phyloP scores from a whole-genome alignment of 2,113 vertebrate species.

The Epinephelus moara region DNA sequence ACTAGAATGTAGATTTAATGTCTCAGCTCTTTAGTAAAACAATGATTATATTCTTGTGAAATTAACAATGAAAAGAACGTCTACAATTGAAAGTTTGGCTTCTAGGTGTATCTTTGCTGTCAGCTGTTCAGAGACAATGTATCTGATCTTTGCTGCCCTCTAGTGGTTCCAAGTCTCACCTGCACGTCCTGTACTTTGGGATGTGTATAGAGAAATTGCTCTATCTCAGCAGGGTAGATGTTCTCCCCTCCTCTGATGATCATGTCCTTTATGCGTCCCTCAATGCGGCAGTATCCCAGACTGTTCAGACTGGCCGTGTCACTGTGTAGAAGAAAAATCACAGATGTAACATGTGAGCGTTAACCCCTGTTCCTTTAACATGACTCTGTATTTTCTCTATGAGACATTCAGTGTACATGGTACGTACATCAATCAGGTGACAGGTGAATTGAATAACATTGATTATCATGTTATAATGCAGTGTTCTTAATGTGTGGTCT shows the following conservation, averaged over 20 bases:
- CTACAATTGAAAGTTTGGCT: too few relatives aligned
- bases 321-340: slow-evolving; percentile 74
- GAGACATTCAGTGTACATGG: neutral
- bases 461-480: too few relatives aligned
- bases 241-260: slow-evolving; percentile 97
- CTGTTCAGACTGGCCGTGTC: slow-evolving; percentile 89
- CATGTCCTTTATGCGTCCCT: slow-evolving; percentile 94
- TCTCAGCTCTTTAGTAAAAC: too few relatives aligned
- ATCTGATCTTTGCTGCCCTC: slow-evolving; percentile 44
- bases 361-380: neutral
- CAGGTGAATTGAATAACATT: too few relatives aligned
- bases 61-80: too few relatives aligned
- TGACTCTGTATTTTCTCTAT: neutral
- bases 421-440: too few relatives aligned
- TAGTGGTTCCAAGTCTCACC: slow-evolving; percentile 81
- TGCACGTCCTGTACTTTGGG: slow-evolving; percentile 92
- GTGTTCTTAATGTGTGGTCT: too few relatives aligned
- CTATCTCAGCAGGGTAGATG: slow-evolving; percentile 93
- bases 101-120: neutral
- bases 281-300: slow-evolving; percentile 92
- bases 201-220: slow-evolving; percentile 91
- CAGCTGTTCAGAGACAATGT: neutral
- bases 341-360: neutral
- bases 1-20: neutral
- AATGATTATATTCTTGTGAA: too few relatives aligned